These are phyloP conservation scores for Fabriciana adippe DNA, from an alignment of 2,888 invertebrate genomes.

Conservation along the genomic window DNA sequence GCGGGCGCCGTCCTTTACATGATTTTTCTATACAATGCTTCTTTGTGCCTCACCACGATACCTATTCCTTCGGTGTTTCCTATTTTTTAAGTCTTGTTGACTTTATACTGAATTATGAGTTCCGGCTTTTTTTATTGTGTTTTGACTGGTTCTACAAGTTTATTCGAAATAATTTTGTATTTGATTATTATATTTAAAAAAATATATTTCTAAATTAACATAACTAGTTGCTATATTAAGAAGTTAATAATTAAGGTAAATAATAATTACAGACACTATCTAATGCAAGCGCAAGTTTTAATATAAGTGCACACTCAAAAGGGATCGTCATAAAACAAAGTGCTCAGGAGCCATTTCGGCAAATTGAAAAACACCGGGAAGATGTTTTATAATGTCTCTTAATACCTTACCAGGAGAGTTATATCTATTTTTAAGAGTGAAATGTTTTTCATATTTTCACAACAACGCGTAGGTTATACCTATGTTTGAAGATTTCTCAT, in stretches of 20 bases:
- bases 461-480: slow-evolving; percentile 35
- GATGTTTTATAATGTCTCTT: slow-evolving; percentile 70
- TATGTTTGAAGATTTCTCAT: slow-evolving; percentile 18
- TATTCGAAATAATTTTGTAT: not conserved
- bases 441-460: slow-evolving; percentile 75
- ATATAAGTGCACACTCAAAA: not conserved
- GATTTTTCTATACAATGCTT: slow-evolving; percentile 55
- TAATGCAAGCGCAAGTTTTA: not conserved
- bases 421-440: slow-evolving; percentile 61
- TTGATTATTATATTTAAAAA: not conserved
- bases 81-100: slow-evolving; percentile 65
- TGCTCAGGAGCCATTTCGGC: slow-evolving; percentile 62
- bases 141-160: slow-evolving; percentile 59
- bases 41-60: slow-evolving; percentile 54
- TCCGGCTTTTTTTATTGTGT: slow-evolving; percentile 58
- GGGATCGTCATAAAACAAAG: slow-evolving; percentile 55
- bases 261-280: too few species aligned
- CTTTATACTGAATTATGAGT: slow-evolving; percentile 71
- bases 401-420: slow-evolving; percentile 69
- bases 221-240: too few species aligned
- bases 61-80: slow-evolving; percentile 63
- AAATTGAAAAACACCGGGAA: slow-evolving; percentile 79
- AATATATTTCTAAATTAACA: not conserved
- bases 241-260: too few species aligned
- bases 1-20: slow-evolving; percentile 58